These are phyloP conservation scores for Cairina moschata DNA, from an alignment of 2,113 vertebrate species.

Conservation along the genomic window DNA sequence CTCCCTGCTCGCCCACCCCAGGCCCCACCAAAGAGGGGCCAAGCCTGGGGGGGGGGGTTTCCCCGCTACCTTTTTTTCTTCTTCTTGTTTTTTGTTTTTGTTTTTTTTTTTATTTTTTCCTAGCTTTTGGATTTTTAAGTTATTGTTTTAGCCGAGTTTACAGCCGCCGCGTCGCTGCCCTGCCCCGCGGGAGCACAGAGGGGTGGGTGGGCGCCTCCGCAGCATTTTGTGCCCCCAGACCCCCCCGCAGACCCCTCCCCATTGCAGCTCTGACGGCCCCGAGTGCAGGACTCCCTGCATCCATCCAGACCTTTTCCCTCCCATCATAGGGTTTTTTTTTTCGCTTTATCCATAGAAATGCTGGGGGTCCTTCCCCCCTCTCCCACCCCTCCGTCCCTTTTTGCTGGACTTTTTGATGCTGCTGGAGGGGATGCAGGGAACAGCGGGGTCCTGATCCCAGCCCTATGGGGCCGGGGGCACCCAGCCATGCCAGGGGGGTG, in stretches of 20 bases:
- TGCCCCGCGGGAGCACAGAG: not conserved
- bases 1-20: not conserved
- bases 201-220: not conserved
- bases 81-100: too few species aligned
- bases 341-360: not conserved
- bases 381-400: not conserved
- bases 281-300: not conserved
- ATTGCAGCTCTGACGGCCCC: not conserved
- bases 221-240: too few species aligned
- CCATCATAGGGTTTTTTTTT: not conserved
- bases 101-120: too few species aligned
- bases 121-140: slow-evolving; percentile 52
- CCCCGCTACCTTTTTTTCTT: rapidly evolving
- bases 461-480: too few species aligned
- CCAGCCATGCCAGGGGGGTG: not conserved
- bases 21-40: not conserved
- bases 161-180: slow-evolving; percentile 51
- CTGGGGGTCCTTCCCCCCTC: not conserved
- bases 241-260: not conserved
- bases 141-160: slow-evolving; percentile 75
- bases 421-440: not conserved
- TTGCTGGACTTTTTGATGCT: not conserved
- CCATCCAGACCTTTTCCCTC: not conserved
- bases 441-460: not conserved
- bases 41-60: too few species aligned